Evolutionary conservation across 2,113 vertebrate genomes (phyloP).

Genomic region (Mungos mungo): DNA sequence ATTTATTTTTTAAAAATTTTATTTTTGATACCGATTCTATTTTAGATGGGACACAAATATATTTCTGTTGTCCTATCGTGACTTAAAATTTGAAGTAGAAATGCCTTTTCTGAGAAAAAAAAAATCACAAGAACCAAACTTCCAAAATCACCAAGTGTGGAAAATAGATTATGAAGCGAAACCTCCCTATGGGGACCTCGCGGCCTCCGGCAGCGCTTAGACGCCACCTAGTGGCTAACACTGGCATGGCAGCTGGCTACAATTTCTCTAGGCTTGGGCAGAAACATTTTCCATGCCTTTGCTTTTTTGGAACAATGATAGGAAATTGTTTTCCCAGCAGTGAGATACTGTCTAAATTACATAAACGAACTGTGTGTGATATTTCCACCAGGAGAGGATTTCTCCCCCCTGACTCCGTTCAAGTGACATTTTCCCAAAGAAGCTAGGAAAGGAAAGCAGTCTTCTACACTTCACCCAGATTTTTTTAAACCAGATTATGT

Average conservation of each 20-base stretch:
- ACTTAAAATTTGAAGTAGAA: neutral
- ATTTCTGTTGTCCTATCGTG: neutral
- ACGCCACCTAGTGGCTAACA: neutral
- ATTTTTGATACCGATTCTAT: neutral
- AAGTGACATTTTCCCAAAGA: neutral
- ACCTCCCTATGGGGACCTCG: fast-evolving
- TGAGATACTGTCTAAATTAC: neutral
- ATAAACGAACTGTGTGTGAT: neutral
- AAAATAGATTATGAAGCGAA: neutral
- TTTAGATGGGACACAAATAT: neutral
- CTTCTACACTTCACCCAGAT: neutral
- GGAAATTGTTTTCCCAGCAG: neutral
- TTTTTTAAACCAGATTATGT: neutral
- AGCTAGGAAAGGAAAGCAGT: neutral
- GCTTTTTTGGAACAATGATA: constrained; percentile 19
- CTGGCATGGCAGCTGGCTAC: neutral
- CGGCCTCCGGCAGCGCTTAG: neutral
- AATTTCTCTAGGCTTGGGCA: neutral
- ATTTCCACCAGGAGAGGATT: neutral
- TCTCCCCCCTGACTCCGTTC: neutral
- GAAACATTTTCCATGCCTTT: neutral
- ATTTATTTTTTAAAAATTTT: neutral
- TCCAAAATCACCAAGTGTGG: neutral
- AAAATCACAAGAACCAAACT: neutral
- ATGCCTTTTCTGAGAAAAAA: neutral